Evolutionary conservation across 2,113 vertebrate genomes (phyloP).

Genomic region (Corythornis vintsioides): DNA sequence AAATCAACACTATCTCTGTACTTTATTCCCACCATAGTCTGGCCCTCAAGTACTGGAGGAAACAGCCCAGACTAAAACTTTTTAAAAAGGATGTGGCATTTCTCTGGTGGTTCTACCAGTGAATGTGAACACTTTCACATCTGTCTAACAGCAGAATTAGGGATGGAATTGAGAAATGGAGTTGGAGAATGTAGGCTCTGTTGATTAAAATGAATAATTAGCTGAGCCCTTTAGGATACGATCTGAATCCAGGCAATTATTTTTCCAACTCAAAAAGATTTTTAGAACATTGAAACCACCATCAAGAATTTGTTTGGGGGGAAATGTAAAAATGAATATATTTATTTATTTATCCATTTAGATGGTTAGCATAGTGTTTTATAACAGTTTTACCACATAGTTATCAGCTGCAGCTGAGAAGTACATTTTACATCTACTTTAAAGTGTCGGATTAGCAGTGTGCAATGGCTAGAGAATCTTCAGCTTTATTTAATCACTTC

Average conservation of each 20-base stretch:
- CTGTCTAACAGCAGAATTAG: not conserved
- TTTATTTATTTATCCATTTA: not conserved
- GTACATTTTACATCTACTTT: constrained; percentile 35
- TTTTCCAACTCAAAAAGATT: not conserved
- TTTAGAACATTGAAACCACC: not conserved
- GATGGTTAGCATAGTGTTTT: not conserved
- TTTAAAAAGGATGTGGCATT: not conserved
- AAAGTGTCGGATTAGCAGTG: constrained; percentile 52
- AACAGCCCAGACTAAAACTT: not conserved
- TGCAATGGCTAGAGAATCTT: constrained; percentile 74
- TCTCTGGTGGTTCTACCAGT: not conserved
- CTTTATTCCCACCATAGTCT: not conserved
- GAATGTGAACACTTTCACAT: not conserved
- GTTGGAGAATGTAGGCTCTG: not conserved
- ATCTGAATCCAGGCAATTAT: not conserved
- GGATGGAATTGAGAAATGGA: not conserved
- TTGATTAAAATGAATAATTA: not conserved
- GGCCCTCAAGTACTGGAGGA: not conserved
- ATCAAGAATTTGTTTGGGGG: not conserved
- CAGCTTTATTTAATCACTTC: constrained; percentile 84
- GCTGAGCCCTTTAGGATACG: not conserved
- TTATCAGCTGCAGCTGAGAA: not conserved
- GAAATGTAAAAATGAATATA: not conserved
- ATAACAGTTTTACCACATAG: not conserved
- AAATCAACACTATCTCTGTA: not conserved